These are phyloP conservation scores for Columba livia DNA, from an alignment of 2,113 vertebrate species.

Conservation along the genomic window DNA sequence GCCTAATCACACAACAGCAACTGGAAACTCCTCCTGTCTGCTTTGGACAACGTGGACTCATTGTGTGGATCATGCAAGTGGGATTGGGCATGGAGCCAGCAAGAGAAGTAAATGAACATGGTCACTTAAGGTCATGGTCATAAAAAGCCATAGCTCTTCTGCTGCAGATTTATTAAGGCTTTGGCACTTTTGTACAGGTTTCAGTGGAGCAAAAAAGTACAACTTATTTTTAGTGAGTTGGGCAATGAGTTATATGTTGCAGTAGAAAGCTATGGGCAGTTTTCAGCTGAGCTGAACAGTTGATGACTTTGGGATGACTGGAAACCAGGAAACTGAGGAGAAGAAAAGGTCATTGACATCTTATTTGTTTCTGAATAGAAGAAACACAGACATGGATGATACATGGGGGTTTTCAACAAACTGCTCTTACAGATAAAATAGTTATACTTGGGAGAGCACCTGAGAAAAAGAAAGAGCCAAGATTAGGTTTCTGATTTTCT, in stretches of 20 bases:
- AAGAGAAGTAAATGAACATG: neutral
- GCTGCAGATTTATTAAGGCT: neutral
- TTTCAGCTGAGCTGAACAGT: neutral
- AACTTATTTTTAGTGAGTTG: neutral
- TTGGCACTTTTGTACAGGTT: constrained; percentile 22
- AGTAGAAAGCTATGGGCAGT: neutral
- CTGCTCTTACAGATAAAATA: neutral
- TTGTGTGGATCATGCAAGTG: neutral
- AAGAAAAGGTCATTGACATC: neutral
- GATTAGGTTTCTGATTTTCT: neutral
- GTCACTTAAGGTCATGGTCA: constrained; percentile 26
- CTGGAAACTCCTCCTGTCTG: neutral
- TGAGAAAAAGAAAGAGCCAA: neutral
- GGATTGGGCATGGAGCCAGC: neutral
- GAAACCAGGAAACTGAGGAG: neutral
- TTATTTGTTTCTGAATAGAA: neutral
- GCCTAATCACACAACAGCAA: neutral
- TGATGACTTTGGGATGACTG: neutral
- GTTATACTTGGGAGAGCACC: neutral
- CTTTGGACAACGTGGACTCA: neutral
- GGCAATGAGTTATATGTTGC: neutral
- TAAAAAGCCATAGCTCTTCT: constrained; percentile 10
- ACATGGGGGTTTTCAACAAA: neutral
- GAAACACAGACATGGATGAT: neutral
- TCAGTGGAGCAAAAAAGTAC: neutral